Base-by-base conservation (phyloP, 2,113 vertebrate genomes). In the Hydrolagus affinis region DNA sequence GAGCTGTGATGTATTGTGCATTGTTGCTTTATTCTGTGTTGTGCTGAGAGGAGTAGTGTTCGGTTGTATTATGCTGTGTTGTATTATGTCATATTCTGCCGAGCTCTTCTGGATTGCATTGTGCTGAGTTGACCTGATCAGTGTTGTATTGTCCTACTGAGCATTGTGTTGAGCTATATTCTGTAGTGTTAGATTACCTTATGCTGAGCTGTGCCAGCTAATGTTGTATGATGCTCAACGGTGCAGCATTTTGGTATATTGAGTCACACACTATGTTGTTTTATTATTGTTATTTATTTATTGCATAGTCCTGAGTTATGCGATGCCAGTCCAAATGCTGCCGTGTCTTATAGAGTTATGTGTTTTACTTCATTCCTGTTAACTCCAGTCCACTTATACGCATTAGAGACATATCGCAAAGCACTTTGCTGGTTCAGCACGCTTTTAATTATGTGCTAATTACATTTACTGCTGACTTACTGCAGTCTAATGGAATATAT, bases 371-470 rank as follows among this genome's bases (percentile, higher is more conserved):
- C 78, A 66, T 66, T 68, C 78, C 17, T 21, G 32, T 32, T 68
- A 60, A 60, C 66, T 83, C 9, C 12, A 30, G 60, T 83, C 59
- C 32, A 83, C 62, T 30, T 66, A 83, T 68, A 62, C 78, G 66
- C 64, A 83, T 83, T 68, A 60, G 8, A 19, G 62, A 66, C 32
- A 83, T 83, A 28, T 66, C 59, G 32, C 66, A 60, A 66, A 83
- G 30, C 78, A 66, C 15, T 64, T 28, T 68, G 60, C 78, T 83
- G 60, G 60, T 83, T 83, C 78, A 83, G 78, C 62, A 32, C 21
- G 32, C 66, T 68, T 83, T 83, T 83, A 83, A 83, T 83, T 83
- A 66, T 66, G 66, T 28, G 30, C 78, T 83, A 83, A 83, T 83
- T 83, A 83, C 60, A 66, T 83, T 83, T 83, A 62, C 78, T 83